Conservation (phyloP, 1,140 invertebrate species). For the Caerostris darwini region DNA sequence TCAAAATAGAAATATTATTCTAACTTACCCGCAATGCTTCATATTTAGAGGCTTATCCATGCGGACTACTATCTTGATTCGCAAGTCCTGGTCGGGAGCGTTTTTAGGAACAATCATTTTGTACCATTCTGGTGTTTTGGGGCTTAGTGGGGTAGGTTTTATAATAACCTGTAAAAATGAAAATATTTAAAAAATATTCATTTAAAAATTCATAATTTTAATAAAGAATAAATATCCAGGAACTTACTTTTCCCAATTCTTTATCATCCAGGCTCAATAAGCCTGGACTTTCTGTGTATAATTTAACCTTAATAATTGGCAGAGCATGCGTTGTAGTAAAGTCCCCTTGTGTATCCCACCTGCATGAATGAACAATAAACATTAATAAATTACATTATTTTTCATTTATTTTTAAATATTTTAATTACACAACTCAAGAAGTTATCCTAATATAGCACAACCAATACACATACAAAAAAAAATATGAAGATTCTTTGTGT, state of each 20-base stretch:
- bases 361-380: slow-evolving; percentile 80
- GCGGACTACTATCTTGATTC: slow-evolving; percentile 98
- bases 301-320: slow-evolving; percentile 96
- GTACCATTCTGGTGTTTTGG: slow-evolving; percentile 94
- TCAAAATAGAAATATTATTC: background rate
- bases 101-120: slow-evolving; percentile 98
- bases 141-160: slow-evolving; percentile 82
- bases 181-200: background rate
- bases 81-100: slow-evolving; percentile 95
- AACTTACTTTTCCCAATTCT: slow-evolving; percentile 94
- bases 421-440: background rate
- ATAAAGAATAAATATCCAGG: background rate
- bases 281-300: slow-evolving; percentile 98
- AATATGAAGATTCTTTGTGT: too few relatives aligned
- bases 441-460: background rate
- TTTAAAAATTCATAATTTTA: background rate
- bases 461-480: too few relatives aligned
- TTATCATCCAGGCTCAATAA: slow-evolving; percentile 99
- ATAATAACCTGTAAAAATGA: slow-evolving; percentile 80
- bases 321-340: slow-evolving; percentile 98
- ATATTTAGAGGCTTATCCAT: slow-evolving; percentile 99
- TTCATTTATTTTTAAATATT: background rate
- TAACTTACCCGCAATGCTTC: slow-evolving; percentile 96
- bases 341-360: slow-evolving; percentile 99
- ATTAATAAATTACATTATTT: background rate